A percentile compares a stretch with the other conserved stretches of the same genome.
Evolutionary conservation across 2,888 invertebrate species (phyloP).

Genomic region (Latrodectus elegans): DNA sequence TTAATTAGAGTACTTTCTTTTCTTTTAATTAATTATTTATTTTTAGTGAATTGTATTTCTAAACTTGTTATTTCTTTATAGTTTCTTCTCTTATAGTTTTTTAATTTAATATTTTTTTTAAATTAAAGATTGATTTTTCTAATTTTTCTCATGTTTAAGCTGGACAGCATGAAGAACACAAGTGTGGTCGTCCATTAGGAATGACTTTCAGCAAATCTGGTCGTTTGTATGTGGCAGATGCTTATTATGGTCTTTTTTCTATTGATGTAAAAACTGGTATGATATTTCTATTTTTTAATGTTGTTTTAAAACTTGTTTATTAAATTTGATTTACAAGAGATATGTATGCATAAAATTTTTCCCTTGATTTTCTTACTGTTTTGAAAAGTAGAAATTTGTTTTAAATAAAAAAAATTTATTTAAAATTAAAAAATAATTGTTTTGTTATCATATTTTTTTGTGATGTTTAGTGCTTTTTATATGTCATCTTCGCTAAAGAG

Average conservation of each 20-base stretch:
- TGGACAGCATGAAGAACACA: slow-evolving; percentile 66
- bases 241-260: slow-evolving; percentile 70
- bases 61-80: too few species aligned
- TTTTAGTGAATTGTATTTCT: too few species aligned
- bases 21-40: too few species aligned
- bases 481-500: too few species aligned
- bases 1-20: too few species aligned
- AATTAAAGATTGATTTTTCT: background rate
- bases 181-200: slow-evolving; percentile 71
- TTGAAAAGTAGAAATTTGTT: too few species aligned
- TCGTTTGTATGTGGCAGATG: slow-evolving; percentile 70
- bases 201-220: slow-evolving; percentile 70
- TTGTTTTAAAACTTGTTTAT: background rate
- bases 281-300: background rate
- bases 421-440: too few species aligned
- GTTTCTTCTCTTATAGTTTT: background rate
- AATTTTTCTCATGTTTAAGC: slow-evolving; percentile 35
- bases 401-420: too few species aligned
- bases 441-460: too few species aligned
- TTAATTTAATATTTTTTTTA: background rate
- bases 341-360: too few species aligned
- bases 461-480: too few species aligned
- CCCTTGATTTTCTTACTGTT: too few species aligned
- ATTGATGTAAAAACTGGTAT: slow-evolving; percentile 70
- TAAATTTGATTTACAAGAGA: background rate